Evolutionary conservation across 2,113 vertebrate species (phyloP).

Genomic region (Lagenorhynchus albirostris): DNA sequence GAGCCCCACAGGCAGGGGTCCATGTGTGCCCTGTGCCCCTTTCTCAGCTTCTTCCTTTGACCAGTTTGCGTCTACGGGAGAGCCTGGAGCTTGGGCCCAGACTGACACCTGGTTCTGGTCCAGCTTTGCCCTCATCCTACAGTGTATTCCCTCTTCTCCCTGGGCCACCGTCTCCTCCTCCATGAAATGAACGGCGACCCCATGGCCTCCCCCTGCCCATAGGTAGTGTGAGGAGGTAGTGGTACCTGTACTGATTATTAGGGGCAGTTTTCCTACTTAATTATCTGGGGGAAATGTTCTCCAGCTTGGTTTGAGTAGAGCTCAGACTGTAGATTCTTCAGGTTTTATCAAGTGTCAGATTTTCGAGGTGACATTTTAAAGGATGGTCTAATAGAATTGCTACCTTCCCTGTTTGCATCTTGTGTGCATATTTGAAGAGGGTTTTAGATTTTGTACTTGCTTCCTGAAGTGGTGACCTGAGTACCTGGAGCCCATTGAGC

Average conservation of each 20-base stretch:
- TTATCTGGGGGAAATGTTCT: neutral
- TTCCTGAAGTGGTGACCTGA: neutral
- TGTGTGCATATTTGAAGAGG: neutral
- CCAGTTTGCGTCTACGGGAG: neutral
- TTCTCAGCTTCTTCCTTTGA: neutral
- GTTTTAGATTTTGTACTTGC: neutral
- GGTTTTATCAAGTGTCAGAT: neutral
- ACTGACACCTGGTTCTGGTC: neutral
- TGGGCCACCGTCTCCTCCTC: neutral
- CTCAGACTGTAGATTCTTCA: neutral
- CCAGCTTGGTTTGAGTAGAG: neutral
- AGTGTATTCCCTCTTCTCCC: neutral
- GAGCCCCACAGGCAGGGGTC: neutral
- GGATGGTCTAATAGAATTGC: neutral
- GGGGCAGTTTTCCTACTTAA: neutral
- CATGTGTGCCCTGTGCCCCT: neutral
- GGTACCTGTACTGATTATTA: neutral
- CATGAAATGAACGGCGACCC: neutral
- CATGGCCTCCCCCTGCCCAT: neutral
- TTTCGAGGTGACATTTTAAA: neutral
- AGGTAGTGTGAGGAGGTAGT: neutral
- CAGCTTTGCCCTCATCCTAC: no score
- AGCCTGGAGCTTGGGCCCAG: neutral
- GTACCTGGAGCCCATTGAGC: neutral
- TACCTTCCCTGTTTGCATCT: neutral